These are phyloP conservation scores for Drosophila takahashii DNA, from an alignment of 1,140 invertebrate species.

Conservation along the genomic window DNA sequence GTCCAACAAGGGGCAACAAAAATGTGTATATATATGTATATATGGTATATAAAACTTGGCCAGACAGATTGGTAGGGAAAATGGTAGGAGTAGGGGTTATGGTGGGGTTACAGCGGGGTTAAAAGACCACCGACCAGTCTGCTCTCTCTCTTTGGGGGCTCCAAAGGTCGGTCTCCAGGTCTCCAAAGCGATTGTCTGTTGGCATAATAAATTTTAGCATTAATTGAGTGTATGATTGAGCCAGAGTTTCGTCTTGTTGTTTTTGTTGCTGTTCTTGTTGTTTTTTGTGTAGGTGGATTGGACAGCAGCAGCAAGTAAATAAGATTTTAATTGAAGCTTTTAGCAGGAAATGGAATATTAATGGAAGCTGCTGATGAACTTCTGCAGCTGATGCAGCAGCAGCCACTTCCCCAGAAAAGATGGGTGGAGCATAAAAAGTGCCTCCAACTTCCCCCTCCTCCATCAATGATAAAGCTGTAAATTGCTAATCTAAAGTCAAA, in stretches of 20 bases:
- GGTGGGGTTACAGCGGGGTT: constrained; percentile 5
- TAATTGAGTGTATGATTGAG: constrained; percentile 53
- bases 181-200: constrained; percentile 25
- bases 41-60: constrained; percentile 21
- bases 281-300: constrained; percentile 2
- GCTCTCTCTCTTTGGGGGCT: not conserved
- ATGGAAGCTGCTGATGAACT: constrained; percentile 51
- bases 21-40: constrained; percentile 3
- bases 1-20: constrained; percentile 28
- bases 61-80: constrained; percentile 15
- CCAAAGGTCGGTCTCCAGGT: constrained; percentile 16
- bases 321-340: constrained; percentile 74
- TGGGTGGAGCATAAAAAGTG: constrained; percentile 1
- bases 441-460: constrained; percentile 1
- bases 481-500: constrained; percentile 43
- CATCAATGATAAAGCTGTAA: constrained; percentile 23
- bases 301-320: constrained; percentile 48
- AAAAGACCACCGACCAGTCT: constrained; percentile 21
- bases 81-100: too few relatives aligned
- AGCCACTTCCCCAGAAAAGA: not conserved
- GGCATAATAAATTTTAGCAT: constrained; percentile 52
- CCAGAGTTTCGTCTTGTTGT: constrained; percentile 14
- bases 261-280: not conserved
- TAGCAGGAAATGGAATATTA: constrained; percentile 75
- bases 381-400: constrained; percentile 19